phyloP scores from a whole-genome alignment of 2,113 vertebrate genomes.

The Tiliqua scincoides region DNA sequence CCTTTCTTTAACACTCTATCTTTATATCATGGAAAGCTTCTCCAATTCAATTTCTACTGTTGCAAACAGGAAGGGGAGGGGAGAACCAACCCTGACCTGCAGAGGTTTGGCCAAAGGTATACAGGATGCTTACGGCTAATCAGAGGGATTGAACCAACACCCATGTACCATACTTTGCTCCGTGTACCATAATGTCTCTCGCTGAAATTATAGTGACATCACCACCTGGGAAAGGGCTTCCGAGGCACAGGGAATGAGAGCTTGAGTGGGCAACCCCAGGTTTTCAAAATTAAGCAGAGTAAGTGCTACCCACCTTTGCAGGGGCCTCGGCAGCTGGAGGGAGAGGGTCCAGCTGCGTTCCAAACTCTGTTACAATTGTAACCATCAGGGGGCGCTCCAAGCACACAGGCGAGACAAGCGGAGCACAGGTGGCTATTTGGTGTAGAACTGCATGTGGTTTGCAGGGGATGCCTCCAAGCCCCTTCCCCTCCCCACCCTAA shows the following conservation, averaged over 20 bases:
- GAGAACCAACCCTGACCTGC: not conserved
- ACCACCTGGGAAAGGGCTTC: not conserved
- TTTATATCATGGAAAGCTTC: not conserved
- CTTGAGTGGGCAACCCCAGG: too few species aligned
- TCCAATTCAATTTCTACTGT: not conserved
- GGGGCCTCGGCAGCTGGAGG: slow-evolving; percentile 23
- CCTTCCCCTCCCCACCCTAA: not conserved
- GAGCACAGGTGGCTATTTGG: not conserved
- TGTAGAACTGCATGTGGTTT: fast-evolving
- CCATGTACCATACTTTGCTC: not conserved
- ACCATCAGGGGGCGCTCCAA: slow-evolving; percentile 67
- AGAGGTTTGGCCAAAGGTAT: not conserved
- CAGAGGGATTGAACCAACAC: not conserved
- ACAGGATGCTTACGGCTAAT: too few species aligned
- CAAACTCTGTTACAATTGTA: too few species aligned
- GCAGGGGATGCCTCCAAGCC: not conserved
- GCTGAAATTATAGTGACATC: not conserved
- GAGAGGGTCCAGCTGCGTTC: fast-evolving
- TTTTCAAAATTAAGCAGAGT: not conserved
- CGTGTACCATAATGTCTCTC: not conserved
- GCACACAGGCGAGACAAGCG: not conserved
- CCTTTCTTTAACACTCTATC: not conserved
- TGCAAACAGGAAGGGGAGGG: too few species aligned
- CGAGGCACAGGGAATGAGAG: not conserved
- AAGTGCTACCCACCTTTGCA: not conserved